These are phyloP conservation scores for Eupithecia centaureata DNA, from an alignment of 2,888 invertebrate species.

Conservation along the genomic window DNA sequence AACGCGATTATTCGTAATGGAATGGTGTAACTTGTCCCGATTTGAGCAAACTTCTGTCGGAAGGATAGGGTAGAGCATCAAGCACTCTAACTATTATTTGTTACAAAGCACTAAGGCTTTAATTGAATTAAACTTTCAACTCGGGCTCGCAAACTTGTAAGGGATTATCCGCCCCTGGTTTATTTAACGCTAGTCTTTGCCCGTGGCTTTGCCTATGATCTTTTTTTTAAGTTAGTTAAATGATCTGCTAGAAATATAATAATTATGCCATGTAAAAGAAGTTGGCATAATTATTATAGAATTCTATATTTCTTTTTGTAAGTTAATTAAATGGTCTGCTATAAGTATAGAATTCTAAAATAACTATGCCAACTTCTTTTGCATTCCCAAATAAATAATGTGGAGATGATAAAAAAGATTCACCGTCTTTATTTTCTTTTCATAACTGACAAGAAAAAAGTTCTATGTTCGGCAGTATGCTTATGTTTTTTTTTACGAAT, in stretches of 20 bases:
- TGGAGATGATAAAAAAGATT: background rate
- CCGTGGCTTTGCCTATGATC: background rate
- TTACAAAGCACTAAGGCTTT: constrained; percentile 10
- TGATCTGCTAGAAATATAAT: background rate
- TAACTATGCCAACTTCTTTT: too few species aligned
- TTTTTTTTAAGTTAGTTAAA: background rate
- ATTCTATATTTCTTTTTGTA: too few species aligned
- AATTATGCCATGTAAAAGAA: too few species aligned
- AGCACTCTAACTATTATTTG: background rate
- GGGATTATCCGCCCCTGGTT: background rate
- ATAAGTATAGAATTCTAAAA: too few species aligned
- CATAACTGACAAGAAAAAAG: too few species aligned
- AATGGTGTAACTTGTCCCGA: background rate
- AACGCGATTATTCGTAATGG: background rate
- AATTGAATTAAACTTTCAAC: constrained; percentile 12
- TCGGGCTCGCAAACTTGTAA: background rate
- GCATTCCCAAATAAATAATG: too few species aligned
- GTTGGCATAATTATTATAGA: background rate
- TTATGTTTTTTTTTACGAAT: too few species aligned
- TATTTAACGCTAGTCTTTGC: background rate
- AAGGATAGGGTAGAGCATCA: background rate
- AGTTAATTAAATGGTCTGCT: too few species aligned
- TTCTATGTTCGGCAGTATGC: too few species aligned
- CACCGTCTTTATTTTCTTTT: background rate
- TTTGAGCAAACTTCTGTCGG: background rate